phyloP scores from a whole-genome alignment of 2,888 invertebrate genomes.

The Tholera decimalis region DNA sequence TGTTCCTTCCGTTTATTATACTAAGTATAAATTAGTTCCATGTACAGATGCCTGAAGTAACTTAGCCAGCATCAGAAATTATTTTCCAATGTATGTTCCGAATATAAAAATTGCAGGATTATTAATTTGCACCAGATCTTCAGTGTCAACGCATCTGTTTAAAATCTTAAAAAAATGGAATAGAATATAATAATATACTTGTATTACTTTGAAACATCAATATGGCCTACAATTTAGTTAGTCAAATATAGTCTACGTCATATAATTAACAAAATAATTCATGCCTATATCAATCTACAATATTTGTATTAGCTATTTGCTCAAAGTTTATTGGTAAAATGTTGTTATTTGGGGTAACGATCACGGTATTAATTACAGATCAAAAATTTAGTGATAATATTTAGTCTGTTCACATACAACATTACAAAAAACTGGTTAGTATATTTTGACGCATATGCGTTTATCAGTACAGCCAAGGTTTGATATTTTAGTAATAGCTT shows the following conservation, averaged over 20 bases:
- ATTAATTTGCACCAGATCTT: too few relatives aligned
- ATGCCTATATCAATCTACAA: constrained; percentile 12
- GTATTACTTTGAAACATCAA: too few relatives aligned
- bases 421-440: not conserved
- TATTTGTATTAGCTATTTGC: constrained; percentile 9
- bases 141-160: too few relatives aligned
- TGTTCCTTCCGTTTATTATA: too few relatives aligned
- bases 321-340: constrained; percentile 9
- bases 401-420: not conserved
- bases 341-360: constrained; percentile 9
- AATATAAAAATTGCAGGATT: too few relatives aligned
- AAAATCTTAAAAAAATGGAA: too few relatives aligned
- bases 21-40: too few relatives aligned
- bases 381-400: constrained; percentile 1
- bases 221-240: not conserved
- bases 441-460: not conserved
- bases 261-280: constrained; percentile 5
- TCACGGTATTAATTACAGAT: not conserved
- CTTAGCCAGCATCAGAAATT: too few relatives aligned
- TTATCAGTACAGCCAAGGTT: not conserved
- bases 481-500: too few relatives aligned
- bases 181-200: not conserved
- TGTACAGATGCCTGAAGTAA: too few relatives aligned
- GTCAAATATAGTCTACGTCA: not conserved
- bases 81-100: too few relatives aligned